phyloP scores from a whole-genome alignment of 2,797 vertebrate species.

The Lagodon rhomboides region DNA sequence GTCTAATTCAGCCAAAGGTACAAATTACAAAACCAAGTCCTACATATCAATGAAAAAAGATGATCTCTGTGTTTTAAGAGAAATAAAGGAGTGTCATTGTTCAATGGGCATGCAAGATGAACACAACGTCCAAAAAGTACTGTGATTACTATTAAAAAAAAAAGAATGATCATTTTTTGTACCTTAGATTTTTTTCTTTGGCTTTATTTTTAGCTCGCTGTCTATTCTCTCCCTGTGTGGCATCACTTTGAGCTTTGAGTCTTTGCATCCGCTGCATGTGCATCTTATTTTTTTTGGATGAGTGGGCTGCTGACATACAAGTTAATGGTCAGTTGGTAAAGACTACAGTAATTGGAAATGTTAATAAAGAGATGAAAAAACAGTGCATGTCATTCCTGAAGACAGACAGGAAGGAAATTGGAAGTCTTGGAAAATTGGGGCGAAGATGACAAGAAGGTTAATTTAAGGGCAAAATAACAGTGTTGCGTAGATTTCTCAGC shows the following conservation, averaged over 20 bases:
- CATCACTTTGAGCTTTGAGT: constrained; percentile 19
- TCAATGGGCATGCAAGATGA: background rate
- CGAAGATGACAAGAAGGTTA: constrained; percentile 34
- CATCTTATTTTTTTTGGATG: constrained; percentile 33
- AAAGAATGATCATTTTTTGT: background rate
- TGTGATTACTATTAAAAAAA: background rate
- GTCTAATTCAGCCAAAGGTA: background rate
- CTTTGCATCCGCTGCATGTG: constrained; percentile 27
- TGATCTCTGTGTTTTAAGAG: background rate
- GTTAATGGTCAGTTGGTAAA: constrained; percentile 32
- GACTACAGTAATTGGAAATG: constrained; percentile 44
- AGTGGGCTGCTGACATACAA: constrained; percentile 31
- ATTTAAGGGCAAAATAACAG: constrained; percentile 35
- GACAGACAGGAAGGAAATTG: constrained; percentile 42
- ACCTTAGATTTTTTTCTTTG: constrained; percentile 7
- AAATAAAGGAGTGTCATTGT: background rate
- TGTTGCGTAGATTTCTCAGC: background rate
- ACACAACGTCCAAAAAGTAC: background rate
- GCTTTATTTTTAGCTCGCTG: background rate
- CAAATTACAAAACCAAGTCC: background rate
- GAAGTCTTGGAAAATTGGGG: constrained; percentile 53
- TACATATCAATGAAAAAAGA: background rate
- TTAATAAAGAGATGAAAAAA: constrained; percentile 33
- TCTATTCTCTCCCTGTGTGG: background rate
- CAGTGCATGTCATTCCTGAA: constrained; percentile 33